Percentiles rank a stretch among this genome's conserved stretches.
Conservation (phyloP, 2,888 invertebrate species). For the Rambutsinella grinnellia region DNA sequence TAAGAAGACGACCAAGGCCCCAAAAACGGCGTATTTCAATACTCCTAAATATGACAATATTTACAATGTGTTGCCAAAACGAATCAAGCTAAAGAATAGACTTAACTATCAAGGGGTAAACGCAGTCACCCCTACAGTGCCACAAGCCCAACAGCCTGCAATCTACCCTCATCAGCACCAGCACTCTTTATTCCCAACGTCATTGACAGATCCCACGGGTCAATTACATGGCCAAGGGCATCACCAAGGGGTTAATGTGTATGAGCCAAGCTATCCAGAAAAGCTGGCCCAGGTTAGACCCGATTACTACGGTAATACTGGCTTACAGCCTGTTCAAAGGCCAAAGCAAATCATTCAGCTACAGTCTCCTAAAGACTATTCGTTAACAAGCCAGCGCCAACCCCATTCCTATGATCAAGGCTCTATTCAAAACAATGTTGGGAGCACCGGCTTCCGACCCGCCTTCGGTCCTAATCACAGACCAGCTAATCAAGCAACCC, state of each 20-base stretch:
- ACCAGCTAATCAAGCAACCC: constrained; percentile 13
- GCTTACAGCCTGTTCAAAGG: constrained; percentile 28
- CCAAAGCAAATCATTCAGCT: constrained; percentile 49
- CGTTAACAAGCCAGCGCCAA: constrained; percentile 27
- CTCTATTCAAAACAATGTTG: constrained; percentile 35
- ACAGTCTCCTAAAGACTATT: constrained; percentile 46
- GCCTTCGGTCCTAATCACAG: constrained; percentile 60
- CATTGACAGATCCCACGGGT: constrained; percentile 2
- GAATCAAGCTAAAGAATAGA: constrained; percentile 45
- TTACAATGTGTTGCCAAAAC: constrained; percentile 56
- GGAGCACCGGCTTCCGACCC: constrained; percentile 59
- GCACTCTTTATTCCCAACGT: constrained; percentile 21
- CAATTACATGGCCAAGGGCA: constrained; percentile 15
- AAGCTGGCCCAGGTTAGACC: constrained; percentile 1
- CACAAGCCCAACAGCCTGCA: constrained; percentile 37
- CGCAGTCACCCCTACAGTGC: constrained; percentile 18
- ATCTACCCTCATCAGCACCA: constrained; percentile 19
- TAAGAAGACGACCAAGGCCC: constrained; percentile 58
- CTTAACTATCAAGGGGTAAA: constrained; percentile 39
- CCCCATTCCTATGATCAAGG: constrained; percentile 57
- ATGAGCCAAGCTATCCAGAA: constrained; percentile 14
- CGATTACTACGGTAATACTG: not conserved
- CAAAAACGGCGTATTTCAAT: constrained; percentile 60
- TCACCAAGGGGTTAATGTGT: constrained; percentile 24
- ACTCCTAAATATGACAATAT: constrained; percentile 63